These are phyloP conservation scores for Dendrocincla tyrannina DNA, from an alignment of 2,797 vertebrate genomes.

Conservation along the genomic window DNA sequence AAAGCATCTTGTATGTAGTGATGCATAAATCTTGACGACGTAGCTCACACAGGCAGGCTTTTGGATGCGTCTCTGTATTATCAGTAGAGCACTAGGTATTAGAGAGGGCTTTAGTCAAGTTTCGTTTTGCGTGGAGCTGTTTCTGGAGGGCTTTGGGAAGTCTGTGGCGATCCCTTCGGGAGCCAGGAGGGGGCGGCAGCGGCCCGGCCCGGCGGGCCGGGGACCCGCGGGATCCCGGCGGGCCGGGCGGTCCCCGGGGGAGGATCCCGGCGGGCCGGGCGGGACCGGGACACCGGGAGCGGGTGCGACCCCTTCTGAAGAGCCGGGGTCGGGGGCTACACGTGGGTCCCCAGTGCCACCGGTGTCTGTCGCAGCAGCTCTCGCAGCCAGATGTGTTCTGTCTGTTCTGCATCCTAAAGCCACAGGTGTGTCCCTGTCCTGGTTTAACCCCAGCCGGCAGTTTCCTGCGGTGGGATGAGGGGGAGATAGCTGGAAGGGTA, in stretches of 20 bases:
- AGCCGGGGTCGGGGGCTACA: rapidly evolving
- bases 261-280: too few relatives aligned
- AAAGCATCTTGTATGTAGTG: neutral
- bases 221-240: neutral
- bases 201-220: neutral
- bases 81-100: rapidly evolving
- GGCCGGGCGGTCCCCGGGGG: too few relatives aligned
- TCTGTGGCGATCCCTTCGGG: neutral
- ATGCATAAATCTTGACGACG: neutral
- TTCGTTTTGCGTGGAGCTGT: neutral
- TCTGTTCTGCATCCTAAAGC: neutral
- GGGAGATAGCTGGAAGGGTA: neutral
- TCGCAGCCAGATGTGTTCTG: neutral
- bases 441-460: neutral
- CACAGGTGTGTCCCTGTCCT: neutral
- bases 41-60: neutral
- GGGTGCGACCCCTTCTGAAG: neutral
- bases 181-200: neutral
- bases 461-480: too few relatives aligned
- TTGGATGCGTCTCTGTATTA: neutral
- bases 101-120: rapidly evolving
- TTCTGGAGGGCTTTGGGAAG: rapidly evolving
- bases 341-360: rapidly evolving
- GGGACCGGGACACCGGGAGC: neutral
- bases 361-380: rapidly evolving